phyloP scores from a whole-genome alignment of 2,797 vertebrate species.

The Characodon lateralis region DNA sequence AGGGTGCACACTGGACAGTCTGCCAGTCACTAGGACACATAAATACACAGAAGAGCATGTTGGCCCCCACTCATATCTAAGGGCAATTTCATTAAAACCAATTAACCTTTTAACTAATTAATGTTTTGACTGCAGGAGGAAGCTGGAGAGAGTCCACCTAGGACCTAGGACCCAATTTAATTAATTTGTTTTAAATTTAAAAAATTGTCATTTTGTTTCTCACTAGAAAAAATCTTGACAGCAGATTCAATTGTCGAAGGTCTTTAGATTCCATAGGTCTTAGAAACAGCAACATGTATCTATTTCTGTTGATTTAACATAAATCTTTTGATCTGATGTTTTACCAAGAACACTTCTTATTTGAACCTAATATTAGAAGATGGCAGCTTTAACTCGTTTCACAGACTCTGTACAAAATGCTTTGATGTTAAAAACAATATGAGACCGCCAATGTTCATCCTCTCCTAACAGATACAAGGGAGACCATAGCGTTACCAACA shows the following conservation, averaged over 20 bases:
- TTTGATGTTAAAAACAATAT: neutral
- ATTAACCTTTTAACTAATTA: neutral
- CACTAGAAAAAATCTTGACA: neutral
- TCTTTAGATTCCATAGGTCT: neutral
- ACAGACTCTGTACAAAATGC: neutral
- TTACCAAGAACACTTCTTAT: neutral
- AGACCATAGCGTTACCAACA: constrained; percentile 51
- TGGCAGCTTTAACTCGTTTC: neutral
- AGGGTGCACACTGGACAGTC: neutral
- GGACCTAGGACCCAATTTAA: neutral
- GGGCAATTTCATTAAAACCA: neutral
- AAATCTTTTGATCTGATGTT: neutral
- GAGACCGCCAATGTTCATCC: neutral
- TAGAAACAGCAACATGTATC: neutral
- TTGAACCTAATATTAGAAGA: neutral
- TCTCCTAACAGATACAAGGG: constrained; percentile 64
- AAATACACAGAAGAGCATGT: neutral
- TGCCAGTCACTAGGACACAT: no score
- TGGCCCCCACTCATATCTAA: neutral
- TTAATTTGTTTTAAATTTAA: neutral
- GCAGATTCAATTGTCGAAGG: neutral
- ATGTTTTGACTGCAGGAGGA: neutral
- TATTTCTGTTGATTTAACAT: neutral
- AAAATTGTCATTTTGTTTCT: neutral
- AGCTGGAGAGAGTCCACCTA: neutral